Conservation (phyloP, 1,140 invertebrate species). For the Brachionus paranguensis region DNA sequence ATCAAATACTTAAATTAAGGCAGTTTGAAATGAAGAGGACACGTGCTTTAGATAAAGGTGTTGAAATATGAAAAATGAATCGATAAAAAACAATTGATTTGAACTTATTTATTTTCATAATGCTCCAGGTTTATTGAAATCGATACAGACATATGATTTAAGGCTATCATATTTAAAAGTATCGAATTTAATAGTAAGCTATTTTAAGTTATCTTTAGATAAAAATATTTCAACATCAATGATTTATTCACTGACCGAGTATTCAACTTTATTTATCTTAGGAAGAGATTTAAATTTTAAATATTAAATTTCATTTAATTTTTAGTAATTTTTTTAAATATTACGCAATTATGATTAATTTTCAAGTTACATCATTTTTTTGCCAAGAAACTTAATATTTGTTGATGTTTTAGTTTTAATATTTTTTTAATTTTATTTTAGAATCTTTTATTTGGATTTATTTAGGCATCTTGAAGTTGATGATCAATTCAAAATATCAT, state of each 20-base stretch:
- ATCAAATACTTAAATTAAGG: background rate
- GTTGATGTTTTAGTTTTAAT: background rate
- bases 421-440: too few relatives aligned
- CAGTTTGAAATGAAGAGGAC: background rate
- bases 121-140: conserved; percentile 1
- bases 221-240: background rate
- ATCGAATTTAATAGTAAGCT: background rate
- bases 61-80: background rate
- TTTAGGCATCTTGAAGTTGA: too few relatives aligned
- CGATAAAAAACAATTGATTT: background rate
- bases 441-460: too few relatives aligned
- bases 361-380: background rate
- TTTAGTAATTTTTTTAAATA: background rate
- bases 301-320: background rate
- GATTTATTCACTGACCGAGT: background rate
- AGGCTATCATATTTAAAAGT: background rate
- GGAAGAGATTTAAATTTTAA: background rate
- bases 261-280: background rate
- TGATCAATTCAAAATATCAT: too few relatives aligned
- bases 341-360: background rate
- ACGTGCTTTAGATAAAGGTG: background rate
- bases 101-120: background rate
- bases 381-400: background rate
- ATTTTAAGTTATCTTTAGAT: background rate
- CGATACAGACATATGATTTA: conserved; percentile 15